These are phyloP conservation scores for Drosophila busckii DNA, from an alignment of 1,140 invertebrate genomes.

Conservation along the genomic window DNA sequence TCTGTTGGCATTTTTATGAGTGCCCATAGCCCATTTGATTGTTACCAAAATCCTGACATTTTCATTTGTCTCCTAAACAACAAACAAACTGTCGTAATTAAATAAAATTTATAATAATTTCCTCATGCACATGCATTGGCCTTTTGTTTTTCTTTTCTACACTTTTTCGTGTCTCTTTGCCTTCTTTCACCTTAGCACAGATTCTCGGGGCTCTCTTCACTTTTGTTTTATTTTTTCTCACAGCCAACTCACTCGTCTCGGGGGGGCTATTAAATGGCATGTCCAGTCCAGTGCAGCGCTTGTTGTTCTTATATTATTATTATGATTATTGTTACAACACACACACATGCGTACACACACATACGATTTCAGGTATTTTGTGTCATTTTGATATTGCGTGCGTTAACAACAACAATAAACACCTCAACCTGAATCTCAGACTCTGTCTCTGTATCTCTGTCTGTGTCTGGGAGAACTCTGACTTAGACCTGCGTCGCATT, in stretches of 20 bases:
- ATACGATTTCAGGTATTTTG: slow-evolving; percentile 13
- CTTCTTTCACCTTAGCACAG: not conserved
- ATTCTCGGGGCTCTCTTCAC: slow-evolving; percentile 6
- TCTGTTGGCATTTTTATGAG: slow-evolving; percentile 46
- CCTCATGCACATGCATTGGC: slow-evolving; percentile 25
- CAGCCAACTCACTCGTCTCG: slow-evolving; percentile 48
- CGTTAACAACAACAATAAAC: slow-evolving; percentile 41
- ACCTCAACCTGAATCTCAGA: slow-evolving; percentile 36
- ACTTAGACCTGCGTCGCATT: too few species aligned
- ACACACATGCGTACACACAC: slow-evolving; percentile 17
- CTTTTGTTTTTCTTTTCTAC: not conserved
- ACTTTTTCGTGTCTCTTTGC: not conserved
- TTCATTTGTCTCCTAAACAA: slow-evolving; percentile 46
- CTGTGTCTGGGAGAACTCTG: too few species aligned
- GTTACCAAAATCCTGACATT: slow-evolving; percentile 54
- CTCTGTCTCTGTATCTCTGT: too few species aligned
- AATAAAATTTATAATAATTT: slow-evolving; percentile 75
- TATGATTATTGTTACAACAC: slow-evolving; percentile 57
- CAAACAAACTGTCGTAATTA: slow-evolving; percentile 49
- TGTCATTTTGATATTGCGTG: slow-evolving; percentile 44
- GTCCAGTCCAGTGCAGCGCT: slow-evolving; percentile 46
- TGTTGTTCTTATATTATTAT: slow-evolving; percentile 42
- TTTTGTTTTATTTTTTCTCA: slow-evolving; percentile 47
- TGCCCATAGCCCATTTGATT: slow-evolving; percentile 49
- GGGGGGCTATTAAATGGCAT: slow-evolving; percentile 68